Percentiles rank a stretch among this genome's conserved stretches.
Conservation (phyloP, 2,797 vertebrate genomes). For the Gymnodraco acuticeps region DNA sequence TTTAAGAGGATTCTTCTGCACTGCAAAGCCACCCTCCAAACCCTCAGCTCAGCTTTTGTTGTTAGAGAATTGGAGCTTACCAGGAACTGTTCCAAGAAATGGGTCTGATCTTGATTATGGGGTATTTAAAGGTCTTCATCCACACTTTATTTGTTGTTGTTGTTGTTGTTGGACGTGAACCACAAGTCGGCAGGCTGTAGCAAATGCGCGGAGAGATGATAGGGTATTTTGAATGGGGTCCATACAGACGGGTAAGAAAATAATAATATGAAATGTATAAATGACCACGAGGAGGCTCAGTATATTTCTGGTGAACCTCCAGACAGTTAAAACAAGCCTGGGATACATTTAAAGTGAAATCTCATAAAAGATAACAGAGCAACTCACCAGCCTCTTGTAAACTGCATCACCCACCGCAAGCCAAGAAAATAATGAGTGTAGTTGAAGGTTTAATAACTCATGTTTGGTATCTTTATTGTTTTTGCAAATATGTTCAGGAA, state of each 20-base stretch:
- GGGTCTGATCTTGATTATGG: slow-evolving; percentile 71
- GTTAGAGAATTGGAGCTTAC: slow-evolving; percentile 36
- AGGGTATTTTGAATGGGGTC: slow-evolving; percentile 11
- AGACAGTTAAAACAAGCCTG: slow-evolving; percentile 22
- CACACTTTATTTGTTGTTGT: slow-evolving; percentile 54
- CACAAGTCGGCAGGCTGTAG: slow-evolving; percentile 41
- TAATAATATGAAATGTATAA: slow-evolving; percentile 3
- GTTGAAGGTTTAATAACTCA: slow-evolving; percentile 50
- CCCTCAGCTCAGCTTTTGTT: slow-evolving; percentile 16
- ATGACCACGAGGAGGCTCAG: slow-evolving; percentile 5
- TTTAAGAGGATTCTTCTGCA: slow-evolving; percentile 42
- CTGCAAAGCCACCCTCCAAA: slow-evolving; percentile 2
- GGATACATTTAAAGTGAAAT: slow-evolving; percentile 22
- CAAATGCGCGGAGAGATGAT: slow-evolving; percentile 16
- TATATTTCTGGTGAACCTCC: slow-evolving; percentile 25
- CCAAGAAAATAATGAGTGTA: slow-evolving; percentile 46
- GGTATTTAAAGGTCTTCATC: slow-evolving; percentile 48
- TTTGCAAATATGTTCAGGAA: slow-evolving; percentile 43
- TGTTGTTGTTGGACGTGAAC: slow-evolving; percentile 63
- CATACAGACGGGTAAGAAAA: not conserved
- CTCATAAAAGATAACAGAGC: slow-evolving; percentile 40
- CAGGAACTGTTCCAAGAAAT: slow-evolving; percentile 53
- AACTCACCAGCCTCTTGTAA: slow-evolving; percentile 46
- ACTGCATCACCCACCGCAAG: not conserved
- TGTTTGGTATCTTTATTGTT: slow-evolving; percentile 66